Evolutionary conservation across 2,113 vertebrate genomes (phyloP).

Genomic region (Peromyscus maniculatus): DNA sequence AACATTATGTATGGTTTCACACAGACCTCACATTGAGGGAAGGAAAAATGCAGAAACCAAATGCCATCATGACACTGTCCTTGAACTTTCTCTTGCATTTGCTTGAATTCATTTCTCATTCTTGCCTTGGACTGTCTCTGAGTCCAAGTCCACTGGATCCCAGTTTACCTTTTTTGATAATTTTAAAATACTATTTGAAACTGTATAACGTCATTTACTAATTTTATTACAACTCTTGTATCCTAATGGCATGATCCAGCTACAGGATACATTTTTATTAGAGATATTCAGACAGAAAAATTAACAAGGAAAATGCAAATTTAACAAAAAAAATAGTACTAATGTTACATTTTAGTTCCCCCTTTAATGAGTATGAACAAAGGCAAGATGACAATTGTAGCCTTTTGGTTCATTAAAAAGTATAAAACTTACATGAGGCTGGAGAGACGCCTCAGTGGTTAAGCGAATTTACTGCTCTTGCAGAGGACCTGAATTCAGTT

Average conservation of each 20-base stretch:
- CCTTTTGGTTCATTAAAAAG: conserved; percentile 2
- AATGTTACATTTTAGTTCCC: neutral
- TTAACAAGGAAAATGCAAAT: neutral
- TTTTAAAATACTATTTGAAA: neutral
- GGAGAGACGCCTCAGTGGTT: neutral
- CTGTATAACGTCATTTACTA: neutral
- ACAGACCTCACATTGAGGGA: neutral
- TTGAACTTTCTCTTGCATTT: neutral
- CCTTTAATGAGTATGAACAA: neutral
- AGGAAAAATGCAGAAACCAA: neutral
- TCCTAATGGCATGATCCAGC: neutral
- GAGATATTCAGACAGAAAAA: neutral
- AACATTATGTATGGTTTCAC: neutral
- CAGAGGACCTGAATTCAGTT: neutral
- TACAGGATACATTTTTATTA: neutral
- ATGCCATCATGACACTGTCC: fast-evolving
- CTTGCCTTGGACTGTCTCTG: neutral
- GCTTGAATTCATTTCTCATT: neutral
- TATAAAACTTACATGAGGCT: neutral
- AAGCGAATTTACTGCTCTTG: neutral
- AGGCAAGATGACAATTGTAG: neutral
- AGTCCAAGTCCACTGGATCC: neutral
- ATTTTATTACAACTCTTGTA: neutral
- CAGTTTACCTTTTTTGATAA: neutral
- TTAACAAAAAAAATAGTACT: neutral